Conservation (phyloP, 2,888 invertebrate genomes). For the Ceramica pisi region DNA sequence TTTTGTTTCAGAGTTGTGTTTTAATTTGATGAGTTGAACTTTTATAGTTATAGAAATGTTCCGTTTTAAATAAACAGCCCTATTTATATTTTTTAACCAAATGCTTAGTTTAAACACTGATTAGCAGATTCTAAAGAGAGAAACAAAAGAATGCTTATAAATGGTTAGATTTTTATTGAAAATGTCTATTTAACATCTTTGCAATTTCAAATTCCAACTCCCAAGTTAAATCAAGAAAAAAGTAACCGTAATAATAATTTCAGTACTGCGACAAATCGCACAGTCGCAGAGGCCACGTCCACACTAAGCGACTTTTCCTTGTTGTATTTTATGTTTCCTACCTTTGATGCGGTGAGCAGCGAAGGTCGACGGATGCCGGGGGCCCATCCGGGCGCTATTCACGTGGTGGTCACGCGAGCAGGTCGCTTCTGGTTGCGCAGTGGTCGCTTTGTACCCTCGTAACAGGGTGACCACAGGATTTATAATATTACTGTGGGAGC, state of each 20-base stretch:
- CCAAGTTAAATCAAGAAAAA: no score
- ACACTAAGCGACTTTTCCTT: slow-evolving; percentile 9
- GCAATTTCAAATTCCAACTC: no score
- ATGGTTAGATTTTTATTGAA: no score
- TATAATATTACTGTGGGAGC: slow-evolving; percentile 15
- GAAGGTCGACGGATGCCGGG: slow-evolving; percentile 21
- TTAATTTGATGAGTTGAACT: not conserved
- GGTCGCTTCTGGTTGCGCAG: slow-evolving; percentile 30
- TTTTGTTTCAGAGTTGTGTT: not conserved
- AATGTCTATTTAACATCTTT: no score
- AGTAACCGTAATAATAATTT: not conserved
- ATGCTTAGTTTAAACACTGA: no score
- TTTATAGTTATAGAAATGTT: not conserved
- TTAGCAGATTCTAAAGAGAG: no score
- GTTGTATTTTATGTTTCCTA: slow-evolving; percentile 6
- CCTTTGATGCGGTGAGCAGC: slow-evolving; percentile 49
- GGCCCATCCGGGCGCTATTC: slow-evolving; percentile 28
- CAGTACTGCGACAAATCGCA: slow-evolving; percentile 24
- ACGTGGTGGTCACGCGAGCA: slow-evolving; percentile 27
- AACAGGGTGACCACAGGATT: slow-evolving; percentile 7
- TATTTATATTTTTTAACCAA: no score
- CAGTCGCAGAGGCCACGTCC: not conserved
- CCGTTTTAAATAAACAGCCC: not conserved
- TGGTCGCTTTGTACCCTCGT: slow-evolving; percentile 46
- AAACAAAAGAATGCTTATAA: no score